Percentiles rank a stretch among this genome's conserved stretches.
These are phyloP conservation scores for Pimpla rufipes DNA, from an alignment of 2,888 invertebrate genomes.

Conservation along the genomic window DNA sequence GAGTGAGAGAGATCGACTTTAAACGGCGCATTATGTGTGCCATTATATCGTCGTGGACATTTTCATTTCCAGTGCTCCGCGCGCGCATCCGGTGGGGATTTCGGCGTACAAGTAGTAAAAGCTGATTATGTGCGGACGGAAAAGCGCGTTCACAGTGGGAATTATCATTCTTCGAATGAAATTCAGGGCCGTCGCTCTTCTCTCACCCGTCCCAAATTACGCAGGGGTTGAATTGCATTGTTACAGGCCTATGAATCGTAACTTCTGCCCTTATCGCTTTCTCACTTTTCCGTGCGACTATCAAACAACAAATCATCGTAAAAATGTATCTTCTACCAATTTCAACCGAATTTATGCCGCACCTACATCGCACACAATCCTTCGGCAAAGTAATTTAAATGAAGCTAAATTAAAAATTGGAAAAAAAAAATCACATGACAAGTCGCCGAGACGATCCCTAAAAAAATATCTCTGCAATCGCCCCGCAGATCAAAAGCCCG, in stretches of 20 bases:
- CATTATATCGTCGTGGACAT: neutral
- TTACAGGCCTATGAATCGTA: too few species aligned
- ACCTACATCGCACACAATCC: too few species aligned
- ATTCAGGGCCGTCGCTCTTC: too few species aligned
- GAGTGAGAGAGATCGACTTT: constrained; percentile 55
- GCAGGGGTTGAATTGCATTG: too few species aligned
- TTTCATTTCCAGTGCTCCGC: neutral
- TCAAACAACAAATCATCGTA: too few species aligned
- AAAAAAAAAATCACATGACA: neutral
- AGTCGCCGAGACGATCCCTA: neutral
- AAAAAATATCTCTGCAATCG: neutral
- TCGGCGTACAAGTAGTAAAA: constrained; percentile 17
- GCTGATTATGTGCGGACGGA: neutral
- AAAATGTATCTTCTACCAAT: too few species aligned
- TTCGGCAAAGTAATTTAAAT: too few species aligned
- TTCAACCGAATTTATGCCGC: neutral
- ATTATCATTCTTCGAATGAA: neutral
- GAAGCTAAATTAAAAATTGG: too few species aligned
- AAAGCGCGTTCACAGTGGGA: neutral
- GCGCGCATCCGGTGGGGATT: constrained; percentile 17
- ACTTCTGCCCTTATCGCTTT: too few species aligned
- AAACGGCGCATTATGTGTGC: constrained; percentile 10
- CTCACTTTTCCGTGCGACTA: too few species aligned
- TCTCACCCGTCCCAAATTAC: too few species aligned
- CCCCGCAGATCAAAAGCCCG: neutral